Conservation (phyloP, 2,113 vertebrate genomes). For the Anas platyrhynchos region DNA sequence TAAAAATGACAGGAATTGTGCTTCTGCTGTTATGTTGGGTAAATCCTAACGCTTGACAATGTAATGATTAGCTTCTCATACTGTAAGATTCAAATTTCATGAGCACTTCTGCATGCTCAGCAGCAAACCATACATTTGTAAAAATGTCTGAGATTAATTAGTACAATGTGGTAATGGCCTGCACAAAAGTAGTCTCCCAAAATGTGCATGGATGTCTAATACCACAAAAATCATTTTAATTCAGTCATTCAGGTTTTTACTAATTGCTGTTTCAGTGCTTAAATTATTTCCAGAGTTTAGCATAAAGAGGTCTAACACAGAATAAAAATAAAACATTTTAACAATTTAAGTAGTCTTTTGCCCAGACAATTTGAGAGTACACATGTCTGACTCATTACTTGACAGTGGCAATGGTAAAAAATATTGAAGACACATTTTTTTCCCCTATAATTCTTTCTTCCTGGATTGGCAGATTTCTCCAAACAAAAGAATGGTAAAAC, state of each 20-base stretch:
- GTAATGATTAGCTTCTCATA: slow-evolving; percentile 24
- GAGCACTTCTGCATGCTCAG: neutral
- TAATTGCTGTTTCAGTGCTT: neutral
- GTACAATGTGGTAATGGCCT: neutral
- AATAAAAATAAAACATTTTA: neutral
- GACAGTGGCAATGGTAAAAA: neutral
- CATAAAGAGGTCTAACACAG: neutral
- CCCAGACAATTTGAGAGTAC: accelerated
- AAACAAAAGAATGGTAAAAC: neutral
- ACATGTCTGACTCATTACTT: neutral
- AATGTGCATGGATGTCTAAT: neutral
- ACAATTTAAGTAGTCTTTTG: neutral
- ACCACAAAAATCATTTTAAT: too few species aligned
- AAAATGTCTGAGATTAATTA: slow-evolving; percentile 19
- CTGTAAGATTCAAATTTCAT: neutral
- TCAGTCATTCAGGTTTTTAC: too few species aligned
- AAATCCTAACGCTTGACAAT: slow-evolving; percentile 5
- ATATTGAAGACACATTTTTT: neutral
- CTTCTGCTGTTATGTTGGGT: slow-evolving; percentile 32
- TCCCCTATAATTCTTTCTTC: neutral
- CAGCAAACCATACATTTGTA: slow-evolving; percentile 5
- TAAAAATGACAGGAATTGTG: slow-evolving; percentile 8
- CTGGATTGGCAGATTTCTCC: neutral
- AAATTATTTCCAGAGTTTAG: neutral
- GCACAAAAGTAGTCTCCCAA: neutral